Evolutionary conservation across 2,797 vertebrate genomes (phyloP).

Genomic region (Acrocephalus scirpaceus): DNA sequence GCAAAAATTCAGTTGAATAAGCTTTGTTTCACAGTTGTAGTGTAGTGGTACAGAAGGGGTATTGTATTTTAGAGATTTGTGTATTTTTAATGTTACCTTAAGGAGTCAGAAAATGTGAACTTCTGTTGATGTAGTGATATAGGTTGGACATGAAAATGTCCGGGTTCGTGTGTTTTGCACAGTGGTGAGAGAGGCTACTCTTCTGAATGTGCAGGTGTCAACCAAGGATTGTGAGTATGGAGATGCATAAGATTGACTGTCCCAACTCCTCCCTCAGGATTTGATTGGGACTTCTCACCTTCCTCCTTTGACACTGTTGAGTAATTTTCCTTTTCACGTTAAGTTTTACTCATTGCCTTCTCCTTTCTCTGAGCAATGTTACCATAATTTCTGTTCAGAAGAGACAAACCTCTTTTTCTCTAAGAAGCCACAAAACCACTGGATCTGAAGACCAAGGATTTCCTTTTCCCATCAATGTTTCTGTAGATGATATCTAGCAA

Average conservation of each 20-base stretch:
- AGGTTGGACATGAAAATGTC: not conserved
- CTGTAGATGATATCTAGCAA: not conserved
- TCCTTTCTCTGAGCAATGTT: not conserved
- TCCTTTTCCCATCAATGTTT: not conserved
- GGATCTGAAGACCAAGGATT: not conserved
- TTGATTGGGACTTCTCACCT: not conserved
- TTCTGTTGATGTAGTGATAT: not conserved
- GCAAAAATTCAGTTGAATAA: not conserved
- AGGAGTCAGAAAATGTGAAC: not conserved
- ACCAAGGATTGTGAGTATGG: not conserved
- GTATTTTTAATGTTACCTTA: not conserved
- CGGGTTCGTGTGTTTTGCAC: not conserved
- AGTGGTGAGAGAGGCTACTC: not conserved
- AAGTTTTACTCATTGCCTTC: not conserved
- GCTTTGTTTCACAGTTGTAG: not conserved
- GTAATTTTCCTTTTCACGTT: not conserved
- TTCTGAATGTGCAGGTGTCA: not conserved
- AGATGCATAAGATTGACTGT: not conserved
- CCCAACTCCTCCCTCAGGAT: not conserved
- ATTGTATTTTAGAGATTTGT: not conserved
- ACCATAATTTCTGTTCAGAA: not conserved
- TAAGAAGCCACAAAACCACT: not conserved
- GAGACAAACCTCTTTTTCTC: not conserved
- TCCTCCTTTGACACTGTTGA: not conserved
- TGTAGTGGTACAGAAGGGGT: not conserved